phyloP scores from a whole-genome alignment of 2,888 invertebrate species.

The Athetis lepigone region DNA sequence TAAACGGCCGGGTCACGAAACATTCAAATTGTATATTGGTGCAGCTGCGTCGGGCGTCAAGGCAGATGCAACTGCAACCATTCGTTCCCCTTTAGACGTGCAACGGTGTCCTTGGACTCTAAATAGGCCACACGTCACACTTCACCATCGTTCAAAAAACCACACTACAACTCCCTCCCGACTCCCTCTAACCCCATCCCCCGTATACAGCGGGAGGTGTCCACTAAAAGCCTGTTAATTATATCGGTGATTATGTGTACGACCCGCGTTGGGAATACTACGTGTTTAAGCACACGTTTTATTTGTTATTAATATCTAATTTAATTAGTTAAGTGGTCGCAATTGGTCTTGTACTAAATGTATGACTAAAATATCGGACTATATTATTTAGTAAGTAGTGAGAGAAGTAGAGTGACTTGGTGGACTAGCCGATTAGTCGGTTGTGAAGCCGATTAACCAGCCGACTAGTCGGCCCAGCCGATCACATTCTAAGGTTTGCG shows the following conservation, averaged over 20 bases:
- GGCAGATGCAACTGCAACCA: no score
- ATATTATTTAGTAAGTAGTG: slow-evolving; percentile 6
- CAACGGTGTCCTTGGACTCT: slow-evolving; percentile 68
- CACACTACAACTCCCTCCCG: background rate
- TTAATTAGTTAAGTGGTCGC: slow-evolving; percentile 29
- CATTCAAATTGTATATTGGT: no score
- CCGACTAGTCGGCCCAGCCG: no score
- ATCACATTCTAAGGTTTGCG: no score
- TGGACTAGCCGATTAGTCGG: no score
- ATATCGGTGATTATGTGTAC: slow-evolving; percentile 20
- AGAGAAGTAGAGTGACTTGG: no score
- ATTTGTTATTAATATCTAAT: slow-evolving; percentile 22
- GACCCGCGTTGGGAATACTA: slow-evolving; percentile 25
- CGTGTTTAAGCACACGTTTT: slow-evolving; percentile 11
- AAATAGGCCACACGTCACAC: slow-evolving; percentile 56
- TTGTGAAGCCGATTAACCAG: no score
- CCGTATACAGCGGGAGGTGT: no score
- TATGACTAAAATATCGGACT: background rate
- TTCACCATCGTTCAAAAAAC: slow-evolving; percentile 47
- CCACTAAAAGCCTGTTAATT: slow-evolving; percentile 19
- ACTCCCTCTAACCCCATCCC: slow-evolving; percentile 3
- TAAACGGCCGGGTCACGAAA: background rate
- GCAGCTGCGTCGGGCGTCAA: no score
- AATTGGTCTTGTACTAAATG: background rate
- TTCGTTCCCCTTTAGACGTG: slow-evolving; percentile 65